These are phyloP conservation scores for Amblyopsis hoosieri DNA, from an alignment of 2,797 vertebrate species.

Conservation along the genomic window DNA sequence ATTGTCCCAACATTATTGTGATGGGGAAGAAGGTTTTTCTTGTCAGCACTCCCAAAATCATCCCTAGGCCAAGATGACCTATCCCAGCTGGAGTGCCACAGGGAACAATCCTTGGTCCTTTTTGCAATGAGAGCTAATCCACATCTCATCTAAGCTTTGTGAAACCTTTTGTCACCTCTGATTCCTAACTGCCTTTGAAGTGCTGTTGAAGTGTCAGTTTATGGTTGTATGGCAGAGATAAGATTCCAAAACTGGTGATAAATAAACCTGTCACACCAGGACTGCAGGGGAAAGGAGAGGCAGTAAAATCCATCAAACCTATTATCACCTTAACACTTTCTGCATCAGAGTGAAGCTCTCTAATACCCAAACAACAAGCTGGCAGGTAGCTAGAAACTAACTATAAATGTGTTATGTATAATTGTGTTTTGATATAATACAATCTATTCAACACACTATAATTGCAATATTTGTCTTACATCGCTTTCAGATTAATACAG, in stretches of 20 bases:
- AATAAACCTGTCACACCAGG: constrained; percentile 80
- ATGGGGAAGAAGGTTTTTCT: constrained; percentile 11
- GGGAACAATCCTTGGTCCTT: constrained; percentile 4
- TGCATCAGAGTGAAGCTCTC: constrained; percentile 64
- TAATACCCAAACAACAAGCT: constrained; percentile 30
- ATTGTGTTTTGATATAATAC: no score
- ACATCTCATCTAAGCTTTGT: constrained; percentile 67
- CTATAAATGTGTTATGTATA: constrained; percentile 24
- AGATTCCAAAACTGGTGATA: constrained; percentile 81
- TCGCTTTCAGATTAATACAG: no score
- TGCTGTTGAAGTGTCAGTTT: constrained; percentile 84
- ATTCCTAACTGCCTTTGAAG: constrained; percentile 83
- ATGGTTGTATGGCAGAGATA: constrained; percentile 77
- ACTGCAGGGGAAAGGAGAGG: constrained; percentile 77
- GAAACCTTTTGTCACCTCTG: constrained; percentile 77
- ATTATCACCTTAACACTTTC: constrained; percentile 77
- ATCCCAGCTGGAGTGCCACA: constrained; percentile 22
- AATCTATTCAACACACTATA: no score
- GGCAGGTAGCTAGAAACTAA: constrained; percentile 32
- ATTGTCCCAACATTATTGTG: constrained; percentile 6
- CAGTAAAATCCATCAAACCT: constrained; percentile 70
- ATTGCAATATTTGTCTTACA: no score
- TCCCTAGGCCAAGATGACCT: constrained; percentile 6
- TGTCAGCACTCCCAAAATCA: constrained; percentile 6
- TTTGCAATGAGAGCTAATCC: constrained; percentile 7